These are phyloP conservation scores for Malurus leucopterus DNA, from an alignment of 2,797 vertebrate species.

Conservation along the genomic window DNA sequence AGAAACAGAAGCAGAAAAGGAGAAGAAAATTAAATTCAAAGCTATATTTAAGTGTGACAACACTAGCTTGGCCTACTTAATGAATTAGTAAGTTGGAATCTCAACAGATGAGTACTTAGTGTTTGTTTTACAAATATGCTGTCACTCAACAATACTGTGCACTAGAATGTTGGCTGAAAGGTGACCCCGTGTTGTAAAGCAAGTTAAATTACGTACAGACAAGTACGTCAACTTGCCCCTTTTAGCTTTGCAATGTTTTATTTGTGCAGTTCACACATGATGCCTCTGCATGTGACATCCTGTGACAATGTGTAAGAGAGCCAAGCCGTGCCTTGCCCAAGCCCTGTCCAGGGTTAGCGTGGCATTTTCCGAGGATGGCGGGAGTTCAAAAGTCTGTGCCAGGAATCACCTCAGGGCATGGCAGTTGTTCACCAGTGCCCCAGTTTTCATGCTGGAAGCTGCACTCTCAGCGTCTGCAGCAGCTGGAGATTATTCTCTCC, in stretches of 20 bases:
- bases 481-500: constrained; percentile 16
- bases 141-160: neutral
- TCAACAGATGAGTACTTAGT: neutral
- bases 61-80: neutral
- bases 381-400: neutral
- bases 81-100: neutral
- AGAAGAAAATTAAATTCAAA: neutral
- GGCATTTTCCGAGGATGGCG: fast-evolving
- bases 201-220: neutral
- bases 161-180: neutral
- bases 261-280: neutral
- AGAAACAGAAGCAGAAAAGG: neutral
- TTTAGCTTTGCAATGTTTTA: neutral
- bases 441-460: neutral
- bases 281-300: neutral
- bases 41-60: neutral
- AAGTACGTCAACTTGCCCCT: neutral
- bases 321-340: fast-evolving
- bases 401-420: neutral
- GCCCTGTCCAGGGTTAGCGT: fast-evolving
- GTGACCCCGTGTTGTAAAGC: neutral
- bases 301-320: fast-evolving
- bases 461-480: neutral
- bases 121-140: neutral
- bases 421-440: neutral